Conservation (phyloP, 2,113 vertebrate genomes). For the Mola mola region DNA sequence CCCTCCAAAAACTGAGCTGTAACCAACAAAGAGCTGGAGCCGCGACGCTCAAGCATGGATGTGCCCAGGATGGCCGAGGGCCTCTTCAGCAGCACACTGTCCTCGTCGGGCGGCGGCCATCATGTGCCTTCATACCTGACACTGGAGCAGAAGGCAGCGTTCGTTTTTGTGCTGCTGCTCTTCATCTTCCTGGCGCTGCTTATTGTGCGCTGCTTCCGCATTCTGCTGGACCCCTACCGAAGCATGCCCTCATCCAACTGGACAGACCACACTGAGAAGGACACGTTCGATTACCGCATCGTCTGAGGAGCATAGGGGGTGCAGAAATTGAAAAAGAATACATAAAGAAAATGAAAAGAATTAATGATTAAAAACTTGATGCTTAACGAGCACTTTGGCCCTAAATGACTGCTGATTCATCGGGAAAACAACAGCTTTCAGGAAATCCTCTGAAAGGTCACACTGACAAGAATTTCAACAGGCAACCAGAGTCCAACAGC, state of each 20-base stretch:
- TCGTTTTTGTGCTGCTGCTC: conserved; percentile 86
- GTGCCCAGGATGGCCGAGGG: conserved; percentile 82
- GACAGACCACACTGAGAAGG: conserved; percentile 89
- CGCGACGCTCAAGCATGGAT: conserved; percentile 75
- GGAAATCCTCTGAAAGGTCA: conserved; percentile 17
- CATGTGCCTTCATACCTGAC: conserved; percentile 81
- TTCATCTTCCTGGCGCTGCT: conserved; percentile 87
- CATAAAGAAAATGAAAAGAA: not conserved
- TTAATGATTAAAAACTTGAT: conserved; percentile 12
- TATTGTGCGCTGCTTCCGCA: conserved; percentile 87
- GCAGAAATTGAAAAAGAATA: not conserved
- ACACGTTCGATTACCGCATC: conserved; percentile 86
- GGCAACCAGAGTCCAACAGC: conserved; percentile 19
- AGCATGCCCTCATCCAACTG: conserved; percentile 88
- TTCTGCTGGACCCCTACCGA: conserved; percentile 87
- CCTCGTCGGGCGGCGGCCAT: conserved; percentile 80
- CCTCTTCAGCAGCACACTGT: conserved; percentile 82
- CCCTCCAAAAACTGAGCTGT: conserved; percentile 30
- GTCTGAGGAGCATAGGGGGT: conserved; percentile 68
- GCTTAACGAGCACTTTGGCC: conserved; percentile 17
- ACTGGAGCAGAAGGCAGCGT: conserved; percentile 86
- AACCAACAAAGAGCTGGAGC: conserved; percentile 69
- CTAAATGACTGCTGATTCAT: conserved; percentile 50
- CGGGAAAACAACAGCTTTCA: conserved; percentile 22
- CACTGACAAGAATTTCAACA: conserved; percentile 3